Percentiles rank a stretch among this genome's conserved stretches.
These are phyloP conservation scores for Calypte anna DNA, from an alignment of 2,113 vertebrate species.

Conservation along the genomic window DNA sequence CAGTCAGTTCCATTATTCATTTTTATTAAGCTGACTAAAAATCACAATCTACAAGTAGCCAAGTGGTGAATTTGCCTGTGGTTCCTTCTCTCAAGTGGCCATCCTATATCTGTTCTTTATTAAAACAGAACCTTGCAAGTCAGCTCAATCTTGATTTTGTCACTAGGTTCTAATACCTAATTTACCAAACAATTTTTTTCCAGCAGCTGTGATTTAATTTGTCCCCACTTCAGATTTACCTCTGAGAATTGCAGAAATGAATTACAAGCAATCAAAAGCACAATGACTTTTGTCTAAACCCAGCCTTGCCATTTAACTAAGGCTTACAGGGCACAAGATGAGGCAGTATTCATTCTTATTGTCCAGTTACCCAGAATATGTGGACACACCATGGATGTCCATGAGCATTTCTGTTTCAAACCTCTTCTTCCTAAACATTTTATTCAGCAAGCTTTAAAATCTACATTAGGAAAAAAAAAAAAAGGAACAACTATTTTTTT, in stretches of 20 bases:
- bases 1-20: neutral
- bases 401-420: neutral
- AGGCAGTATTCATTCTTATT: neutral
- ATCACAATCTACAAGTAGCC: neutral
- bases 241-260: neutral
- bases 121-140: neutral
- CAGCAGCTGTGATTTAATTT: neutral
- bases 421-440: neutral
- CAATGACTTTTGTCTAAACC: neutral
- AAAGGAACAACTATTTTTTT: neutral
- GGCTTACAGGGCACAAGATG: neutral
- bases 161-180: neutral
- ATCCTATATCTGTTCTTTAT: neutral
- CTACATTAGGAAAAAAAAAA: neutral
- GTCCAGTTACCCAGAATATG: neutral
- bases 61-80: neutral
- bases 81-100: neutral
- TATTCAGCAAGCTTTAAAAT: neutral
- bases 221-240: neutral
- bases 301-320: neutral
- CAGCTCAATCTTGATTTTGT: neutral
- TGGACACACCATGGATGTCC: neutral
- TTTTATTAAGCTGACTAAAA: neutral
- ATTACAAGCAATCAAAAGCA: neutral
- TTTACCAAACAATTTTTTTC: neutral